Percentiles rank a stretch among this genome's conserved stretches.
phyloP scores from a whole-genome alignment of 2,888 invertebrate genomes.

The Coleophora flavipennella region DNA sequence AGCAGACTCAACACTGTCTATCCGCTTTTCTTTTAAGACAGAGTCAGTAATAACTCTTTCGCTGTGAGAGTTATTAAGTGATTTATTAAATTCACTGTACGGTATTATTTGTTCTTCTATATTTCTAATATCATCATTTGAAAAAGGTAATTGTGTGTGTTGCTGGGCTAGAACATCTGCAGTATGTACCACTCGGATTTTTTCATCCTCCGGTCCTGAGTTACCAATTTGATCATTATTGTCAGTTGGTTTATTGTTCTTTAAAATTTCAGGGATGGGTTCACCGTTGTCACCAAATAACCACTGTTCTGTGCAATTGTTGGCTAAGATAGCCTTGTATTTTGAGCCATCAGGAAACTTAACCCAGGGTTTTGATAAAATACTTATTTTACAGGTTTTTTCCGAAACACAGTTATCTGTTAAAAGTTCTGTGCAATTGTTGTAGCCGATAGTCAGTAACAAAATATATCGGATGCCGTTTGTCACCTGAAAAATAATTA shows the following conservation, averaged over 20 bases:
- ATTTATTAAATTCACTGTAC: slow-evolving; percentile 18
- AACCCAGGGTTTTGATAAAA: slow-evolving; percentile 78
- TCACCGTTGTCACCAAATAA: slow-evolving; percentile 55
- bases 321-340: slow-evolving; percentile 73
- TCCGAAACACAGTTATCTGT: slow-evolving; percentile 34
- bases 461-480: slow-evolving; percentile 74
- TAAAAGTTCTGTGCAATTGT: slow-evolving; percentile 45
- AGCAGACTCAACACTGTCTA: slow-evolving; percentile 18
- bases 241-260: slow-evolving; percentile 24
- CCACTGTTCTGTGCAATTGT: slow-evolving; percentile 77
- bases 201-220: slow-evolving; percentile 39
- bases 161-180: slow-evolving; percentile 37
- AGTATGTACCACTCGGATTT: slow-evolving; percentile 39
- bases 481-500: slow-evolving; percentile 60
- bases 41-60: background rate
- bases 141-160: slow-evolving; percentile 19
- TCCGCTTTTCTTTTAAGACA: too few relatives aligned
- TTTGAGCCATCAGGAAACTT: slow-evolving; percentile 69
- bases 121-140: slow-evolving; percentile 41
- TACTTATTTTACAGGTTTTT: slow-evolving; percentile 72
- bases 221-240: slow-evolving; percentile 32
- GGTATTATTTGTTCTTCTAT: slow-evolving; percentile 59
- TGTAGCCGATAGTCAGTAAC: slow-evolving; percentile 60
- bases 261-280: slow-evolving; percentile 19
- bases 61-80: slow-evolving; percentile 5